phyloP scores from a whole-genome alignment of 1,140 invertebrate species.

The Coboldia fuscipes region DNA sequence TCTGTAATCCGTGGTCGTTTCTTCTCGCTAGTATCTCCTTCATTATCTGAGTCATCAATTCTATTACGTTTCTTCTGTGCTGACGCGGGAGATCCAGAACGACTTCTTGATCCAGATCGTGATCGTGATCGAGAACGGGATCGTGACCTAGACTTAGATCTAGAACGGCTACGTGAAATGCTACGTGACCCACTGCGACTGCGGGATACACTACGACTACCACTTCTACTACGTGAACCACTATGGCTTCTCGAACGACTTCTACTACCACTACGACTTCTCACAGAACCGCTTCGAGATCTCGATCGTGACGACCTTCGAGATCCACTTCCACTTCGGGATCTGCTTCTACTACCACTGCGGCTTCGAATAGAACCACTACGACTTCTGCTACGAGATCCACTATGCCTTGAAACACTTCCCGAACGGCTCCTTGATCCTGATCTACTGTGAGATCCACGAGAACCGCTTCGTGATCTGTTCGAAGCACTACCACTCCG shows the following conservation, averaged over 20 bases:
- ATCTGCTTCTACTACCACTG: slow-evolving; percentile 9
- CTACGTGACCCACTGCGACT: slow-evolving; percentile 13
- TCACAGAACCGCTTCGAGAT: slow-evolving; percentile 12
- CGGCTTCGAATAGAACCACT: slow-evolving; percentile 12
- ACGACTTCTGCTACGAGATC: slow-evolving; percentile 16
- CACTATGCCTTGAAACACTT: slow-evolving; percentile 19
- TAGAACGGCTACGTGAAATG: slow-evolving; percentile 10
- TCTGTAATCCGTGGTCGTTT: slow-evolving; percentile 22
- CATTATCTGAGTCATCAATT: slow-evolving; percentile 30
- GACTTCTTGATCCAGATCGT: slow-evolving; percentile 6
- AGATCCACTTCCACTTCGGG: slow-evolving; percentile 7
- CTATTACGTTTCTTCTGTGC: slow-evolving; percentile 20
- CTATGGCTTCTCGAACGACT: slow-evolving; percentile 3
- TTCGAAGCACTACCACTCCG: slow-evolving; percentile 15
- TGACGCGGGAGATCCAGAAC: slow-evolving; percentile 7
- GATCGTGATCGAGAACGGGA: slow-evolving; percentile 15
- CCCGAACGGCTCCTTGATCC: slow-evolving; percentile 20
- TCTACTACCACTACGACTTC: slow-evolving; percentile 3
- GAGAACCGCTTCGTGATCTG: slow-evolving; percentile 14
- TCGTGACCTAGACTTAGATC: slow-evolving; percentile 18
- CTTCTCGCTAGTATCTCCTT: slow-evolving; percentile 13
- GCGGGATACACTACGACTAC: slow-evolving; percentile 5
- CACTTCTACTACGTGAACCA: slow-evolving; percentile 3
- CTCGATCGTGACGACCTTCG: too few relatives aligned
- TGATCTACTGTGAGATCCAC: slow-evolving; percentile 12